Conservation (phyloP, 2,888 invertebrate genomes). For the Pristionchus mayeri region DNA sequence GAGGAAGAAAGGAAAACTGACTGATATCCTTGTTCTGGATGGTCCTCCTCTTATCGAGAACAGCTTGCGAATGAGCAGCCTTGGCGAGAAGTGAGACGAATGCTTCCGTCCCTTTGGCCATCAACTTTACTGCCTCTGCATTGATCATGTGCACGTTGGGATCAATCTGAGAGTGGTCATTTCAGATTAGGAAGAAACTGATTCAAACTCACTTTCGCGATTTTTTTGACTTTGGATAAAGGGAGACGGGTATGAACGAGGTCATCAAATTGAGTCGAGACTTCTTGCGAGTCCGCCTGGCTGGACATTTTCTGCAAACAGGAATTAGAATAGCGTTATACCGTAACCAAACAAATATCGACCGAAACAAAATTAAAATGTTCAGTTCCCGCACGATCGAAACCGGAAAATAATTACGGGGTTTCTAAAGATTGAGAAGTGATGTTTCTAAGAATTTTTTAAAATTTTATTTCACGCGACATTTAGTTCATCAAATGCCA, state of each 20-base stretch:
- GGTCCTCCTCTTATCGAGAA: slow-evolving; percentile 65
- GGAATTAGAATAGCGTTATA: neutral
- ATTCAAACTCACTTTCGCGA: slow-evolving; percentile 50
- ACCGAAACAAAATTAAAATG: too few relatives aligned
- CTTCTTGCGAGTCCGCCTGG: neutral
- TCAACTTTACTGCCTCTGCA: slow-evolving; percentile 62
- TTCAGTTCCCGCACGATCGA: slow-evolving; percentile 18
- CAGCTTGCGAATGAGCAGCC: slow-evolving; percentile 63
- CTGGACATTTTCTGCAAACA: neutral
- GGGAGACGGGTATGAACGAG: slow-evolving; percentile 58
- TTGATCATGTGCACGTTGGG: slow-evolving; percentile 61
- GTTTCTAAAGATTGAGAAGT: neutral
- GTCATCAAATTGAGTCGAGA: slow-evolving; percentile 29
- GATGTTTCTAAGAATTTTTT: neutral
- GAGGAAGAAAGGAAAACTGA: slow-evolving; percentile 36
- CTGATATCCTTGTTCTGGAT: slow-evolving; percentile 67
- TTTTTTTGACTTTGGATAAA: slow-evolving; percentile 58
- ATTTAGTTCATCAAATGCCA: too few relatives aligned
- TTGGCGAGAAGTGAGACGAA: slow-evolving; percentile 65
- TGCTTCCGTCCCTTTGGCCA: slow-evolving; percentile 68
- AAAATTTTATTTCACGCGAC: neutral
- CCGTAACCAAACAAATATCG: too few relatives aligned
- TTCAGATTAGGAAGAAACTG: neutral
- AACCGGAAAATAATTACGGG: neutral
- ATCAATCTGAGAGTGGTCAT: slow-evolving; percentile 54